Base-by-base conservation (phyloP, 2,797 vertebrate species). In the Channa striata region DNA sequence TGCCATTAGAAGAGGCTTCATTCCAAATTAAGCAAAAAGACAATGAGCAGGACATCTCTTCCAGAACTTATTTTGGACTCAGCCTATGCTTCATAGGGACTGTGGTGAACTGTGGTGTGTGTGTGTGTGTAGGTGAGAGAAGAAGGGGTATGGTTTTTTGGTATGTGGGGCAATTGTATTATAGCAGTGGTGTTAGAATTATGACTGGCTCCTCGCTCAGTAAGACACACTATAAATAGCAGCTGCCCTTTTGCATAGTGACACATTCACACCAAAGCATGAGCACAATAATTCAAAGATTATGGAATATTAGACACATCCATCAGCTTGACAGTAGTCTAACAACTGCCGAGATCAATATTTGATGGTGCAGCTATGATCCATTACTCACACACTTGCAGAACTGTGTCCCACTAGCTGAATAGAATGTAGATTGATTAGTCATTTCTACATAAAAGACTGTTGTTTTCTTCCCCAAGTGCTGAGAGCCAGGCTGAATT, bases 21-120 rank as follows among this genome's bases (percentile, higher is more conserved):
- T 49, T 89, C 76, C 81, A 89, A 89, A 87, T 88, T 67, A 86
- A 85, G 80, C 85, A 85, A 88, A 89, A 89, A 89, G 78, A 83
- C 74, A 70, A 68, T 5, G 65, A 84, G 82, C 72, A 36, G 91
- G 87, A 74, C 85, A 90, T 81, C 81, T 87, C 82, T 84, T 74
- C 48, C 56, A 81, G 84, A 75, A 85, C 72, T 83, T 16, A 13
- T 64, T 82, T 79, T 84, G 84, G 80, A 86, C 68, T 80, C 21
- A 47, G 62, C 46, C 76, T 70, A 50, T 90, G 83, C 85, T 78
- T 63, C 74, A 57, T 9, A 43, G 74, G 75, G 75, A 84, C 52
- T 47, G 37, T 60, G 61, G 60, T 62, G 68, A 72, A 82, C 67
- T 63, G 52, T 47, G 62, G 43, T 53, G 47, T 51, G 43, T 62